These are phyloP conservation scores for Etheostoma perlongum DNA, from an alignment of 2,797 vertebrate species.

Conservation along the genomic window DNA sequence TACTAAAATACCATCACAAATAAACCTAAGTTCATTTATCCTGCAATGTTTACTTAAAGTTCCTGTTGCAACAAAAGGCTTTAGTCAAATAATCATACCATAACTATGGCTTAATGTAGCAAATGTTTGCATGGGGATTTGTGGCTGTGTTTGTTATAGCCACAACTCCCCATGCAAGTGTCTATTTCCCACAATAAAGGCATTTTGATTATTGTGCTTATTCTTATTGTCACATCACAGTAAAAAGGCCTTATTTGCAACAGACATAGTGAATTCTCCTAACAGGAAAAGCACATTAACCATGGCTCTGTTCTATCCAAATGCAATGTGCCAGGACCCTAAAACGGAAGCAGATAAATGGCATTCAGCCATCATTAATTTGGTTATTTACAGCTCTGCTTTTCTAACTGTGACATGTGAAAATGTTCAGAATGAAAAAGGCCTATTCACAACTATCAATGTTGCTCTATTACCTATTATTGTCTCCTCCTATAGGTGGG, in stretches of 20 bases:
- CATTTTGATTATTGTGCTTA: neutral
- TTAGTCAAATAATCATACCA: neutral
- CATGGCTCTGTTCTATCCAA: neutral
- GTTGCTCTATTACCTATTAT: neutral
- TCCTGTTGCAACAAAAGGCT: neutral
- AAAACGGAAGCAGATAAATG: neutral
- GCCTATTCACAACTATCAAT: neutral
- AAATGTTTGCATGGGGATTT: too few species aligned
- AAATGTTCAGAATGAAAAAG: neutral
- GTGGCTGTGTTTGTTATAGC: neutral
- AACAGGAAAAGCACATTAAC: neutral
- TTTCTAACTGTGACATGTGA: neutral
- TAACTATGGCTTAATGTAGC: neutral
- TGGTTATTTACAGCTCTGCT: neutral
- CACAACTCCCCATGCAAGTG: neutral
- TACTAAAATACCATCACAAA: too few species aligned
- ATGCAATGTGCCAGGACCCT: neutral
- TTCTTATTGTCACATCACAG: neutral
- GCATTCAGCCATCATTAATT: neutral
- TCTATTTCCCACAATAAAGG: neutral
- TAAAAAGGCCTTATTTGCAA: neutral
- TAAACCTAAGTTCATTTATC: neutral
- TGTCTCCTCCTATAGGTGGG: neutral
- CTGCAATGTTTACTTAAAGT: neutral
- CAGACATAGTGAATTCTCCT: neutral